Evolutionary conservation across 2,797 vertebrate genomes (phyloP), one percentile per base, ranked within the genome.

Genomic region (Poecilia wingei): DNA sequence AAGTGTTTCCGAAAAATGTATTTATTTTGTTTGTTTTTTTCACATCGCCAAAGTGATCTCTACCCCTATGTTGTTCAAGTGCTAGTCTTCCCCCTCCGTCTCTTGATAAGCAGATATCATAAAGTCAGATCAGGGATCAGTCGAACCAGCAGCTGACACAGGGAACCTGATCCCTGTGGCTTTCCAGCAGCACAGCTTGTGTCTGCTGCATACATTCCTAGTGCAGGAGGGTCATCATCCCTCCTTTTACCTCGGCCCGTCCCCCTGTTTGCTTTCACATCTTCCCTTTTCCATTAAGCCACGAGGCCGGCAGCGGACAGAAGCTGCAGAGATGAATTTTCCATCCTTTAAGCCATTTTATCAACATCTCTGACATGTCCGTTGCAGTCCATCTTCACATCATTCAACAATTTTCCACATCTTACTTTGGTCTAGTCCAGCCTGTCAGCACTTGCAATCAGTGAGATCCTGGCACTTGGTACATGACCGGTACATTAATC

Each of bases 111-210:
- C 77, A 89, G 87, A 90, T 88, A 88, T 88, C 87, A 84, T 84
- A 87, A 81, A 87, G 82, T 72, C 36, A 69, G 84, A 92, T 86
- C 87, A 79, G 84, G 87, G 89, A 88, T 84, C 87, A 84, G 89
- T 68, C 53, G 78, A 66, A 85, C 85, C 84, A 85, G 93, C 94
- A 95, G 93, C 92, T 95, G 95, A 94, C 91, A 88, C 47, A 22
- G 76, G 91, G 89, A 95, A 95, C 88, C 91, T 86, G 93, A 95
- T 94, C 92, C 83, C 84, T 82, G 76, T 45, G 84, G 92, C 86
- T 93, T 93, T 93, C 90, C 92, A 91, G 82, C 89, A 86, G 88
- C 89, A 85, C 83, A 88, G 92, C 88, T 71, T 86, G 86, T 88
- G 90, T 51, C 20, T 82, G 77, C 91, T 89, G 91, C 88, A 89